Evolutionary conservation across 2,113 vertebrate species (phyloP).

Genomic region (Rhinichthys klamathensis): DNA sequence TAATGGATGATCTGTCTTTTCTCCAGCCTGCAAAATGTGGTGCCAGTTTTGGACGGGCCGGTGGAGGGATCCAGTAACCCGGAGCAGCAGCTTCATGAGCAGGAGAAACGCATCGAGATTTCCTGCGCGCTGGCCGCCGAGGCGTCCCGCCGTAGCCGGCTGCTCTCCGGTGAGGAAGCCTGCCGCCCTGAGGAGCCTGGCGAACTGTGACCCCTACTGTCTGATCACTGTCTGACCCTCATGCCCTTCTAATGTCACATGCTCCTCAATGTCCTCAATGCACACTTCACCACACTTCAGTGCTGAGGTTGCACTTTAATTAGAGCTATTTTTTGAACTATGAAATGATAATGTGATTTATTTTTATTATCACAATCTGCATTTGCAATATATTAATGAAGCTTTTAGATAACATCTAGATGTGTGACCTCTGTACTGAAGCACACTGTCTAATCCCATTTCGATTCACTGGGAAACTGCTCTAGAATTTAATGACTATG

Average conservation of each 20-base stretch:
- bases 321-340: not conserved
- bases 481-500: not conserved
- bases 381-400: not conserved
- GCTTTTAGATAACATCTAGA: not conserved
- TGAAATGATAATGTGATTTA: not conserved
- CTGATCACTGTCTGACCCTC: constrained; percentile 46
- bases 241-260: constrained; percentile 43
- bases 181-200: constrained; percentile 40
- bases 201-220: constrained; percentile 41
- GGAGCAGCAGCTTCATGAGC: constrained; percentile 91
- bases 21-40: constrained; percentile 91
- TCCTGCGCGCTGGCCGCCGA: constrained; percentile 93
- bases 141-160: constrained; percentile 91
- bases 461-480: not conserved
- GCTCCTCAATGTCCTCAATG: constrained; percentile 43
- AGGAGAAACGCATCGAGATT: constrained; percentile 97
- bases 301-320: constrained; percentile 49
- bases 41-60: constrained; percentile 87
- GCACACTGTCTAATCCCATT: constrained; percentile 47
- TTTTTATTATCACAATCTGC: not conserved
- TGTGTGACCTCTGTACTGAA: constrained; percentile 57
- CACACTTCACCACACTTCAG: constrained; percentile 54
- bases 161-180: constrained; percentile 89
- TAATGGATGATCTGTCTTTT: not conserved
- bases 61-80: constrained; percentile 79